Base-by-base conservation (phyloP, 1,140 invertebrate genomes). In the Trichonephila clavata region DNA sequence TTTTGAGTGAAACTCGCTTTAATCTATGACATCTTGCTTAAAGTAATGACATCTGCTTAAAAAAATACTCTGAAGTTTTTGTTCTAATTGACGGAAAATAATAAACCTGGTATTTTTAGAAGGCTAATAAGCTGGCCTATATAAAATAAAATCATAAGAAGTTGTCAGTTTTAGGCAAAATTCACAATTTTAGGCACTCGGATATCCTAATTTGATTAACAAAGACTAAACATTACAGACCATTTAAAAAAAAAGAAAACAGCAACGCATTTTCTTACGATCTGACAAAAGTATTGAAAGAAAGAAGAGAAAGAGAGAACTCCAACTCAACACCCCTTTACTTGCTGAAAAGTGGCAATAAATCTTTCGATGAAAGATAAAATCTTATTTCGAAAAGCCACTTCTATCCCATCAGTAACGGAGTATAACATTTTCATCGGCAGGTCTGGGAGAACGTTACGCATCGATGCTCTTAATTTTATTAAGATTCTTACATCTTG, bases 401-500 rank as follows among this genome's bases (percentile, higher is more conserved):
- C 86, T 87, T 61, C 86, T 63, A 39, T 87, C 61, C 86, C 27
- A 87, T 87, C 86, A 87, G 86, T 83, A 87, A 63, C 59, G 87
- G 68, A 90, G 59, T 90, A 81, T 90, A 80, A 81, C 89, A 61
- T 80, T 90, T 90, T 81, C 89, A 90, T 60, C 89, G 89, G 57
- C 89, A 27, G 32, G n/a, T 32, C 65, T 13, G 24, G 21, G 68
- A 77, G 59, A 90, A 90, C 18, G 88, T 80, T 90, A 50, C 65
- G 71, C 88, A 59, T 61, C 43, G 68, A 27, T 90, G 68, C 89
- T 39, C 50, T 81, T 90, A 90, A 90, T 90, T 90, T 90, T 90
- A 90, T 90, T 90, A 90, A 90, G 89, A 90, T 90, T 80, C 89
- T 61, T 90, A 43, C 89, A 81, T n/a, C 71, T 90, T 90, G 89